Evolutionary conservation across 2,888 invertebrate genomes (phyloP).

Genomic region (Stramonita haemastoma): DNA sequence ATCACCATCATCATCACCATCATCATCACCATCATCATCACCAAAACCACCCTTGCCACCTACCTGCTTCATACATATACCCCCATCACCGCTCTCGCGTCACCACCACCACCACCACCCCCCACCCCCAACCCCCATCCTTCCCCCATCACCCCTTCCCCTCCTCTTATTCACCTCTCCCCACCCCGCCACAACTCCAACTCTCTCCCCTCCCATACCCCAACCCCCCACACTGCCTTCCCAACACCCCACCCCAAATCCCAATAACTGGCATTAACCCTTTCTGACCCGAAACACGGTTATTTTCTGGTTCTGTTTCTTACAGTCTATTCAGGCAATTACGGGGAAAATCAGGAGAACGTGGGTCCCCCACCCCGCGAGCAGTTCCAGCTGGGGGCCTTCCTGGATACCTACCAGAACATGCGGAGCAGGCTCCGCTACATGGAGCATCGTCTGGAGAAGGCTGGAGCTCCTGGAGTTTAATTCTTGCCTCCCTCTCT

Average conservation of each 20-base stretch:
- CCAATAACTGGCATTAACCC: too few species aligned
- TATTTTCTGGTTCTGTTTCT: background rate
- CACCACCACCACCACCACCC: too few species aligned
- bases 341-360: background rate
- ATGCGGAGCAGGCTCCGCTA: background rate
- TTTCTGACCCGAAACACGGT: too few species aligned
- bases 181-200: background rate
- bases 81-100: background rate
- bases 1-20: background rate
- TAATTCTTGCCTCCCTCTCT: background rate
- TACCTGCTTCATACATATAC: background rate
- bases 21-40: background rate
- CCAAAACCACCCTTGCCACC: background rate
- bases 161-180: background rate
- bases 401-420: conserved; percentile 21
- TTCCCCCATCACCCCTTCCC: background rate
- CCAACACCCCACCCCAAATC: background rate
- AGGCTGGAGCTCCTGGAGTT: conserved; percentile 1
- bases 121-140: too few species aligned
- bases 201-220: background rate
- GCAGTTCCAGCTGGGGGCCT: background rate
- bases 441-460: conserved; percentile 12
- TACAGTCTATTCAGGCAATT: background rate
- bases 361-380: background rate
- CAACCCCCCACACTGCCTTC: background rate